Percentiles rank a stretch among this genome's conserved stretches.
Evolutionary conservation across 2,797 vertebrate species (phyloP).

Genomic region (Euphonia xanthogaster): DNA sequence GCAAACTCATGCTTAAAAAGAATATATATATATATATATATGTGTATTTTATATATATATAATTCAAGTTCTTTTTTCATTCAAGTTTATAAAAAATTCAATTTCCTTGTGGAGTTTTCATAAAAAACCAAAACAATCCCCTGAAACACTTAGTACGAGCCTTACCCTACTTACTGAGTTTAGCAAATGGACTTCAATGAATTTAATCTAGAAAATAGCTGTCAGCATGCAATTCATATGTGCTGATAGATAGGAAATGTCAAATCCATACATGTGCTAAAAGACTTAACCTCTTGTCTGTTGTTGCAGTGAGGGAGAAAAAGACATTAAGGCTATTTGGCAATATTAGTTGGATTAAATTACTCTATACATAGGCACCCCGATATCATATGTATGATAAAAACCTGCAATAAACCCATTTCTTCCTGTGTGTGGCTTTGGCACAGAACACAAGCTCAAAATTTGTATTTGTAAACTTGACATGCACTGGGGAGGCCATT

Average conservation of each 20-base stretch:
- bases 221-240: neutral
- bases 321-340: neutral
- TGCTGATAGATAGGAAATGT: neutral
- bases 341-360: neutral
- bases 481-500: fast-evolving
- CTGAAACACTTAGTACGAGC: neutral
- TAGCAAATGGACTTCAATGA: neutral
- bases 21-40: too few species aligned
- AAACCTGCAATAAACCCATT: neutral
- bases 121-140: neutral
- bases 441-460: neutral
- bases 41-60: too few species aligned
- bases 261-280: neutral
- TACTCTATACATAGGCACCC: neutral
- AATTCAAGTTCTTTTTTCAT: neutral
- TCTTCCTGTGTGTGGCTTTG: neutral
- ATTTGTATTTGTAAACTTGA: neutral
- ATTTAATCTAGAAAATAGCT: neutral
- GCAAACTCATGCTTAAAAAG: neutral
- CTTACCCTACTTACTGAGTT: neutral
- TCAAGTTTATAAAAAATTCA: neutral
- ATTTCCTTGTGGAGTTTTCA: neutral
- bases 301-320: neutral
- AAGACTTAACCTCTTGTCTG: neutral
- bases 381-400: neutral